phyloP scores from a whole-genome alignment of 2,797 vertebrate genomes.

The Anas bahamensis region DNA sequence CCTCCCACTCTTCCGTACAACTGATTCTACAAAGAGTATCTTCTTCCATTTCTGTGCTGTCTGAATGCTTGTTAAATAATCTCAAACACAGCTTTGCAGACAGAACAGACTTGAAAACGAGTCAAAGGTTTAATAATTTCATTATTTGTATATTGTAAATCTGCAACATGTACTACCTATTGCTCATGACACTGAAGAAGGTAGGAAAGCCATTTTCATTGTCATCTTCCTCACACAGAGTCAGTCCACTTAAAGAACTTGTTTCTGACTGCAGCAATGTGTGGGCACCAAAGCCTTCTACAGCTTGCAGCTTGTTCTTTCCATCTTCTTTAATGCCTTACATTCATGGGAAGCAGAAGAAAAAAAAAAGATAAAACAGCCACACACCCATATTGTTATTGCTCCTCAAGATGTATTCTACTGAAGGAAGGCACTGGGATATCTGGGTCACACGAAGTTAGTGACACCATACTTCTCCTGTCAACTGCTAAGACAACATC shows the following conservation, averaged over 20 bases:
- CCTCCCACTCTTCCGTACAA: not conserved
- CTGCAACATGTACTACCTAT: conserved; percentile 86
- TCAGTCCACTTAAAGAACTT: not conserved
- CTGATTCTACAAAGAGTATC: not conserved
- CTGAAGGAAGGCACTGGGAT: not conserved
- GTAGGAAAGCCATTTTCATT: conserved; percentile 83
- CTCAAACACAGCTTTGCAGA: not conserved
- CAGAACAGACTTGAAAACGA: not conserved
- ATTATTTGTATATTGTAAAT: not conserved
- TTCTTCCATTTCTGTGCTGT: not conserved
- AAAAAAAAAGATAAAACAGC: not conserved
- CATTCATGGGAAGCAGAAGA: conserved; percentile 26
- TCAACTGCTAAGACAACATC: not conserved
- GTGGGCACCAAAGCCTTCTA: conserved; percentile 47
- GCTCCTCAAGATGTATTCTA: not conserved
- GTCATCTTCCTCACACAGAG: conserved; percentile 43
- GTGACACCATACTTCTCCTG: not conserved
- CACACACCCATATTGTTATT: not conserved
- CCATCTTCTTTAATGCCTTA: conserved; percentile 48
- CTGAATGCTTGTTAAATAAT: not conserved
- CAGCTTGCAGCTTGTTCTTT: conserved; percentile 42
- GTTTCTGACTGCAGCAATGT: not conserved
- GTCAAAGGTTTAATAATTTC: not conserved
- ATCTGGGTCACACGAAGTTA: not conserved
- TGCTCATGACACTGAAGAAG: conserved; percentile 98